phyloP scores from a whole-genome alignment of 2,113 vertebrate genomes.

The Petroica traversi region DNA sequence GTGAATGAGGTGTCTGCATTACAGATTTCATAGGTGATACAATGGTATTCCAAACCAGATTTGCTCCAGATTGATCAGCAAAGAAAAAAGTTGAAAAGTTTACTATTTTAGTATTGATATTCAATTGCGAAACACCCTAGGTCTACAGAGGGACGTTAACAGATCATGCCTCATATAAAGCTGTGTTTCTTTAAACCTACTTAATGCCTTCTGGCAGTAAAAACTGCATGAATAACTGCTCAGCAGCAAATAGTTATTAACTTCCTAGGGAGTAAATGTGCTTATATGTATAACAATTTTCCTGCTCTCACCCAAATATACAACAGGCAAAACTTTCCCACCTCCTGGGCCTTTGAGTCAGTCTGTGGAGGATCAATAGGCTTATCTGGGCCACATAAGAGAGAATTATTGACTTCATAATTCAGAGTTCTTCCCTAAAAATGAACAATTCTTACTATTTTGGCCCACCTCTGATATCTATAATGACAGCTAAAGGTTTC shows the following conservation, averaged over 20 bases:
- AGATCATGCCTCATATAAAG: neutral
- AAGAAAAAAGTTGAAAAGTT: neutral
- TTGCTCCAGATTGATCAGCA: neutral
- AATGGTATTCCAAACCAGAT: neutral
- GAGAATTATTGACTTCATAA: neutral
- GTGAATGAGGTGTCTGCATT: neutral
- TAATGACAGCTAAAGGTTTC: neutral
- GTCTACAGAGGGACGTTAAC: neutral
- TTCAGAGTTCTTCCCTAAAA: neutral
- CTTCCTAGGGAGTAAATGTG: neutral
- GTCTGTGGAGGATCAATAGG: neutral
- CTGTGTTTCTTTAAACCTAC: neutral
- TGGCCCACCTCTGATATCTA: neutral
- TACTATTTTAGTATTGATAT: neutral
- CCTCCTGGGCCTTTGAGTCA: neutral
- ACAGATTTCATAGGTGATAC: neutral
- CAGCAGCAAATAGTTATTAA: neutral
- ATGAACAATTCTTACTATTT: neutral
- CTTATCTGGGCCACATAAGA: neutral
- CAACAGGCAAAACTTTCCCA: neutral
- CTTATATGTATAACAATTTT: neutral
- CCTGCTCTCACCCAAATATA: neutral
- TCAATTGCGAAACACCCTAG: neutral
- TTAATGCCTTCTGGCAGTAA: neutral
- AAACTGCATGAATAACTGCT: neutral